These are phyloP conservation scores for Cydia splendana DNA, from an alignment of 1,140 invertebrate genomes.

Conservation along the genomic window DNA sequence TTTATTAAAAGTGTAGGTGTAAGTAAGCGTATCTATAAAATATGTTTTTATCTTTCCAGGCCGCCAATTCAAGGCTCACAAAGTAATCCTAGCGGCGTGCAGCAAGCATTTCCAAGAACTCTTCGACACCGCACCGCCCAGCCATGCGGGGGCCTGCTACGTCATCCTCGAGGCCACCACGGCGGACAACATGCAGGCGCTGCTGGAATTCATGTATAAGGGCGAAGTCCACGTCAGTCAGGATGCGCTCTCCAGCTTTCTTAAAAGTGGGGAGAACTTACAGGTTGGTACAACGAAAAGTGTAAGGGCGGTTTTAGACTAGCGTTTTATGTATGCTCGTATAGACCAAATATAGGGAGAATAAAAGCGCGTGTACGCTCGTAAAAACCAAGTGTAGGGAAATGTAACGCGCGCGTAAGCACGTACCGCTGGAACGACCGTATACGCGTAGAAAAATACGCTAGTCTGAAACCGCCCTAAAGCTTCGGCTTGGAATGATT, in stretches of 20 bases:
- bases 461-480: too few relatives aligned
- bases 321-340: too few relatives aligned
- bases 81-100: constrained; percentile 94
- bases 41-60: constrained; percentile 81
- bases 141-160: constrained; percentile 88
- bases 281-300: constrained; percentile 81
- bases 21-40: neutral
- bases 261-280: constrained; percentile 93
- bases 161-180: constrained; percentile 94
- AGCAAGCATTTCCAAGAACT: constrained; percentile 96
- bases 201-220: constrained; percentile 96
- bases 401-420: too few relatives aligned
- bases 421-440: too few relatives aligned
- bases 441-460: too few relatives aligned
- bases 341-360: too few relatives aligned
- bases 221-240: constrained; percentile 95
- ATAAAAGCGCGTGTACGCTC: too few relatives aligned
- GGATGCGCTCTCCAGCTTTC: constrained; percentile 92
- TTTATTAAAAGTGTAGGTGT: neutral
- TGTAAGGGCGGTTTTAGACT: too few relatives aligned
- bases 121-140: constrained; percentile 92
- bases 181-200: constrained; percentile 92
- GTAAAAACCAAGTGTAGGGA: too few relatives aligned
- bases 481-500: too few relatives aligned
- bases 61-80: constrained; percentile 94